Conservation (phyloP, 2,888 invertebrate genomes). For the Diogma glabrata region DNA sequence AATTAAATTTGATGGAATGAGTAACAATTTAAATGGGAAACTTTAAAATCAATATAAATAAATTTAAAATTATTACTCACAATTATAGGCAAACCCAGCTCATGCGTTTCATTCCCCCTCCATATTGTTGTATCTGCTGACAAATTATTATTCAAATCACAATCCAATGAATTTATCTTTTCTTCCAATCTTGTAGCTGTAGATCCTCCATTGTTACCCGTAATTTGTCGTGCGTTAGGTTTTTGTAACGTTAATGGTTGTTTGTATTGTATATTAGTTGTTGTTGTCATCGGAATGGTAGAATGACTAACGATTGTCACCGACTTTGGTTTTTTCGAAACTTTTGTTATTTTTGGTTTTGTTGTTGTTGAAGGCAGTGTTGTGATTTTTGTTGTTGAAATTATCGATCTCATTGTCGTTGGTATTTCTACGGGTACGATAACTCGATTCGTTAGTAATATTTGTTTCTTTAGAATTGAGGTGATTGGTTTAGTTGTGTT, state of each 20-base stretch:
- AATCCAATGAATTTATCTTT: constrained; percentile 50
- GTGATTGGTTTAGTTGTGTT: background rate
- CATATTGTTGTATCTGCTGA: constrained; percentile 53
- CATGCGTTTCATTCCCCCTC: constrained; percentile 62
- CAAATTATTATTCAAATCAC: constrained; percentile 48
- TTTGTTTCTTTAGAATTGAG: background rate
- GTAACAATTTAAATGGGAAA: no score
- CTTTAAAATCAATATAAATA: no score
- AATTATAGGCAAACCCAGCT: constrained; percentile 52
- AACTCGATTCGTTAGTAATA: background rate
- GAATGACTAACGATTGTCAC: no score
- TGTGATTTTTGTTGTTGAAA: background rate
- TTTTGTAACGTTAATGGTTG: constrained; percentile 26
- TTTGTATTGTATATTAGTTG: constrained; percentile 24
- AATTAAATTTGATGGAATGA: no score
- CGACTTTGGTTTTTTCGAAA: background rate
- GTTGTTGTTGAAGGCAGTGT: constrained; percentile 1
- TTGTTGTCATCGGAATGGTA: no score
- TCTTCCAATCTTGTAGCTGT: constrained; percentile 44
- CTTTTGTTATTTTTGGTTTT: constrained; percentile 25
- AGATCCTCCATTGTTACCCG: background rate
- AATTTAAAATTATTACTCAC: constrained; percentile 38
- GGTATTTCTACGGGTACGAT: background rate
- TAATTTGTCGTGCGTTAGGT: constrained; percentile 1
- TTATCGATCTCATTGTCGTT: background rate